Evolutionary conservation across 2,797 vertebrate species (phyloP).

Genomic region (Hylomyscus alleni): DNA sequence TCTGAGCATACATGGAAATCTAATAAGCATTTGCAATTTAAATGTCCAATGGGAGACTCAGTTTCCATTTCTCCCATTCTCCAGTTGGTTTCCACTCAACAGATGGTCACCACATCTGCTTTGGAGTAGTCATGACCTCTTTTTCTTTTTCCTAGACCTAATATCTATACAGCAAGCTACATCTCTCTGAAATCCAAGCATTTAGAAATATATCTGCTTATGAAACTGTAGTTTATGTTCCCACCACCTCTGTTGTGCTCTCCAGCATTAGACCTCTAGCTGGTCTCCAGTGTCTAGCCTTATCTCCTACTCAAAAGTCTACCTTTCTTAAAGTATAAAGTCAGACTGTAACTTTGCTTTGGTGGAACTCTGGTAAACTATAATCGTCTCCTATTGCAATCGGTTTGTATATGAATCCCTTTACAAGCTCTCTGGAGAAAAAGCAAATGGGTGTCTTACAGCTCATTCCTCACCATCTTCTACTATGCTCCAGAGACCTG

Average conservation of each 20-base stretch:
- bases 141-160: background rate
- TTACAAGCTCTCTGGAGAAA: background rate
- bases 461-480: background rate
- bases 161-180: background rate
- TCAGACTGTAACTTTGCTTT: background rate
- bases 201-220: background rate
- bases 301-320: background rate
- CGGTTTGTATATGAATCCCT: background rate
- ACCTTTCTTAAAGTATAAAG: conserved; percentile 29
- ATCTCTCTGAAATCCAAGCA: background rate
- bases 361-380: background rate
- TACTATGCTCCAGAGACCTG: background rate
- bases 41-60: background rate
- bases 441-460: background rate
- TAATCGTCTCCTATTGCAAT: background rate
- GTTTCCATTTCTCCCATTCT: background rate
- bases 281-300: background rate
- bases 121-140: background rate
- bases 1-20: background rate
- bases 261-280: background rate
- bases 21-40: background rate
- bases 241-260: too few species aligned
- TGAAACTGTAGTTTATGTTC: background rate
- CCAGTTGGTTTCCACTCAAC: background rate
- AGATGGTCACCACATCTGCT: background rate